Conservation (phyloP, 1,140 invertebrate genomes). For the Aphaenogaster ashmeadi region DNA sequence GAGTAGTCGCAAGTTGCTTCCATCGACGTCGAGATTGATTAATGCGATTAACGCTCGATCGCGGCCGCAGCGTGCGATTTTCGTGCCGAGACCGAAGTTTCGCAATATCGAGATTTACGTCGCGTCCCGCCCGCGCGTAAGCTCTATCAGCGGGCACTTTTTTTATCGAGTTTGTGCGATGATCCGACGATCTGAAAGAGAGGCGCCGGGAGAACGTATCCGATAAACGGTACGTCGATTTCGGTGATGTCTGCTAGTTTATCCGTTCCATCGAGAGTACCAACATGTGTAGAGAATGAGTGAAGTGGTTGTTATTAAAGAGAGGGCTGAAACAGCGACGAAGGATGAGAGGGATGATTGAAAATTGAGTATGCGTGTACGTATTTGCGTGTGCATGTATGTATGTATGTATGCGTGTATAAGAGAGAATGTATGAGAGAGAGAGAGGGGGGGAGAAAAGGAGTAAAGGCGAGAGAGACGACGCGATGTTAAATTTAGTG, state of each 20-base stretch:
- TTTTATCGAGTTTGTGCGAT: constrained; percentile 29
- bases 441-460: neutral
- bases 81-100: constrained; percentile 29
- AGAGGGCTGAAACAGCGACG: constrained; percentile 60
- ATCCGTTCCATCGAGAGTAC: constrained; percentile 83
- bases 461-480: neutral
- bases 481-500: constrained; percentile 83
- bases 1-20: constrained; percentile 50
- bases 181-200: constrained; percentile 33
- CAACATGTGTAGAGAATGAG: constrained; percentile 69
- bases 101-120: constrained; percentile 27
- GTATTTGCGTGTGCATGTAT: neutral
- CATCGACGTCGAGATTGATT: constrained; percentile 54
- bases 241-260: constrained; percentile 76
- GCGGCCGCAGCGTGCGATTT: constrained; percentile 32
- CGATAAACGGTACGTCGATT: constrained; percentile 56
- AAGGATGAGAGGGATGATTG: constrained; percentile 56
- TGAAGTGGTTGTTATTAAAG: constrained; percentile 45
- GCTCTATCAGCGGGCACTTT: constrained; percentile 14
- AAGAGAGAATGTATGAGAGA: neutral
- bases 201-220: neutral
- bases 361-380: constrained; percentile 15
- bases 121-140: neutral
- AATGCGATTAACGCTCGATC: constrained; percentile 40
- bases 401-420: neutral